These are phyloP conservation scores for Thryonomys swinderianus DNA, from an alignment of 2,113 vertebrate genomes.

Conservation along the genomic window DNA sequence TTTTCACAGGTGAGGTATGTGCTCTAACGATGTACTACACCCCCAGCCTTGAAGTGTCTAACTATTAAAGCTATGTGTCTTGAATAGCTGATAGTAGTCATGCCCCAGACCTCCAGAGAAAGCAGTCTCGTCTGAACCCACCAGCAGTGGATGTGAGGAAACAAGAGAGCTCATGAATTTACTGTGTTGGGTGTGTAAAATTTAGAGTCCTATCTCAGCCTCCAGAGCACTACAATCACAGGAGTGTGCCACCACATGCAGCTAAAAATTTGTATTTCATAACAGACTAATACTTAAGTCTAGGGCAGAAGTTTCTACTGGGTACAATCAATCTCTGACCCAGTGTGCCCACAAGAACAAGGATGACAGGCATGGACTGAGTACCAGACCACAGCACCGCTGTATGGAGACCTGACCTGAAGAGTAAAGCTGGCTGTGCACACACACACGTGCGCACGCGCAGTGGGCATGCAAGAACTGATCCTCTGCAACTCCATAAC, in stretches of 20 bases:
- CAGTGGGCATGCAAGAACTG: neutral
- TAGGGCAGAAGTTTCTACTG: accelerated
- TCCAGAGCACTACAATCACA: neutral
- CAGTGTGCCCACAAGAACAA: neutral
- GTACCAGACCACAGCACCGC: neutral
- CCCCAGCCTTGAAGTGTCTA: neutral
- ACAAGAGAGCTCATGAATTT: too few relatives aligned
- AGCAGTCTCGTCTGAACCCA: too few relatives aligned
- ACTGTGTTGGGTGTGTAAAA: neutral
- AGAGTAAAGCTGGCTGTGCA: neutral
- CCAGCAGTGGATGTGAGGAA: too few relatives aligned
- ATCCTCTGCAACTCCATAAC: neutral
- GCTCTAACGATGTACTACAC: neutral
- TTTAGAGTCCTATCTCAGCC: neutral
- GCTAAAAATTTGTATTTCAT: neutral
- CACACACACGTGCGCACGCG: neutral
- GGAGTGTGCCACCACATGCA: neutral
- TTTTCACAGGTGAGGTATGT: neutral
- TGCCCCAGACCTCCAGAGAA: neutral
- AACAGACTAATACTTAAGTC: neutral
- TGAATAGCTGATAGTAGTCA: neutral
- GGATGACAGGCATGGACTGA: neutral
- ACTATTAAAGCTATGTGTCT: neutral
- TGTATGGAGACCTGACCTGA: neutral
- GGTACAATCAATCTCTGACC: neutral